These are phyloP conservation scores for Gyps fulvus DNA, from an alignment of 2,113 vertebrate genomes.

Conservation along the genomic window DNA sequence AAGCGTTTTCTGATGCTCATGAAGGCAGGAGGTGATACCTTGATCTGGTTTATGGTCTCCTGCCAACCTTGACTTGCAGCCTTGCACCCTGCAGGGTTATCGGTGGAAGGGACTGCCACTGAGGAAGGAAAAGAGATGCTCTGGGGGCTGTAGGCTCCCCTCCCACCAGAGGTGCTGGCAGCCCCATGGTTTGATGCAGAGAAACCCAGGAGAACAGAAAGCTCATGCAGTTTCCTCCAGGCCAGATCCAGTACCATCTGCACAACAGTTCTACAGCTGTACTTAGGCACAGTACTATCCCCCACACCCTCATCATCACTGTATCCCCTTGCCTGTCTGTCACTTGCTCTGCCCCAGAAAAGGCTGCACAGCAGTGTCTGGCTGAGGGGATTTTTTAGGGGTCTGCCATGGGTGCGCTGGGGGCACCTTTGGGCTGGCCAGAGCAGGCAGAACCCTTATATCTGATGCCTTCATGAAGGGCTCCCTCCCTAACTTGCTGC, in stretches of 20 bases:
- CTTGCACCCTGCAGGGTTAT: not conserved
- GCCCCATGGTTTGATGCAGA: not conserved
- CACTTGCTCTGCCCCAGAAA: not conserved
- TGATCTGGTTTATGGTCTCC: not conserved
- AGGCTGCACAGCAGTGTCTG: not conserved
- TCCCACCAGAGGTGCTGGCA: not conserved
- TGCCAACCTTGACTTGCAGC: not conserved
- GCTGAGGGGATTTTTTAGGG: not conserved
- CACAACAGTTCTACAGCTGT: not conserved
- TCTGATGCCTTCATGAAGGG: not conserved
- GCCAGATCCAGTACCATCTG: too few species aligned
- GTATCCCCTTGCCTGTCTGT: not conserved
- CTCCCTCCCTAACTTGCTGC: not conserved
- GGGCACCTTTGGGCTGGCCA: not conserved
- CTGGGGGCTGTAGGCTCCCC: not conserved
- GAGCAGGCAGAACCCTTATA: not conserved
- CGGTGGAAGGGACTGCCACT: not conserved
- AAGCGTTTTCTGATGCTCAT: not conserved
- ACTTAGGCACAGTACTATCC: not conserved
- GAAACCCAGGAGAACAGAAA: not conserved
- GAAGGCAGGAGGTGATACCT: not conserved
- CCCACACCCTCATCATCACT: not conserved
- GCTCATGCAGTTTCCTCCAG: rapidly evolving
- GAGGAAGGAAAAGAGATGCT: not conserved
- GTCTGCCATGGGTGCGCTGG: not conserved